Base-by-base conservation (phyloP, 1,140 invertebrate species). In the Drosophila bocqueti region DNA sequence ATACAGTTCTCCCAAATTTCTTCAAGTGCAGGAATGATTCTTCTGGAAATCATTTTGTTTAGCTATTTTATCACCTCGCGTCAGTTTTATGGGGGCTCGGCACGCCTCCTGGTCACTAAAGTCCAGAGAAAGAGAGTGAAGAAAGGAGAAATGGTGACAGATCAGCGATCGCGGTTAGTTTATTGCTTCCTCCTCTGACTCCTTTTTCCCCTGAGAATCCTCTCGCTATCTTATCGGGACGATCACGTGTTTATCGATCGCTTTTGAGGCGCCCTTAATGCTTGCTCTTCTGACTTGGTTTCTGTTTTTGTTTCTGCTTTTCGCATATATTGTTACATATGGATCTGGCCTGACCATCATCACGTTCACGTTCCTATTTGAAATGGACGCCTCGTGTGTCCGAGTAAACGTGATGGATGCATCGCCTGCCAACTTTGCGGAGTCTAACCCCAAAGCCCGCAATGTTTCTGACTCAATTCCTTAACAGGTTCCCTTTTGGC, bases 331-430 rank as follows among this genome's bases (percentile, higher is more conserved):
- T 62, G 64, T 64, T 62, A 66, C 61, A 71, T 29, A 40, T 26
- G 43, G 59, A 62, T n/a, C 46, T 38, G 40, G 16, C 61, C 45
- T 64, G 26, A 65, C 66, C 45, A 52, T 11, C 47, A 87, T 60
- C 60, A 76, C 55, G 80, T 77, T 54, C 49, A 68, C 57, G 63
- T 77, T 78, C 71, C 83, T 89, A 81, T 77, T 91, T 91, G 76
- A 80, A 91, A 91, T 91, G 87, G 81, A 91, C 74, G 89, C 75
- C 83, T 91, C 87, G 87, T 91, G 68, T 83, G 79, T 80, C 80
- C 81, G 83, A 91, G 72, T 91, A 91, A 91, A 87, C 87, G 87
- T 91, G 87, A 87, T 91, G 79, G 81, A 79, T 83, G 47, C 47
- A 68, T 46, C n/a, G 64, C 72, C 52, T 54, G 66, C 49, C 31